A percentile compares a stretch with the other conserved stretches of the same genome.
Conservation (phyloP, 2,113 vertebrate genomes). For the Glaucomys volans region DNA sequence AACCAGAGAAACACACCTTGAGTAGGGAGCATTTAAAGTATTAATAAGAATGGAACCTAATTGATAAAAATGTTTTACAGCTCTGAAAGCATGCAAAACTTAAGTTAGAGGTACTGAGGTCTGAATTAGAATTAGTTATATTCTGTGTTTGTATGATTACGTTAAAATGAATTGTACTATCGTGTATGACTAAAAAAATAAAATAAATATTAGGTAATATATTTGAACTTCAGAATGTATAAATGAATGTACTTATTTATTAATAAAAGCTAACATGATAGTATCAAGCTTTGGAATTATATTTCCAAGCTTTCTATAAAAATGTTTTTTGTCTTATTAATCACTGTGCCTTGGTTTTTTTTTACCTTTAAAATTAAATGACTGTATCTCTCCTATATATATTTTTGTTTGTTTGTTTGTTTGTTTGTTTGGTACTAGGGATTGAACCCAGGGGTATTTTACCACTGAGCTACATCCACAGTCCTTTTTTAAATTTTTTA, state of each 20-base stretch:
- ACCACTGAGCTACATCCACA: too few species aligned
- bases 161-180: too few species aligned
- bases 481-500: too few species aligned
- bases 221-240: not conserved
- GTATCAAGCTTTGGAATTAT: not conserved
- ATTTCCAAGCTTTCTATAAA: conserved; percentile 22
- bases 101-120: not conserved
- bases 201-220: conserved; percentile 31
- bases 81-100: not conserved
- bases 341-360: not conserved
- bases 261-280: not conserved
- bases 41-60: not conserved
- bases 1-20: not conserved
- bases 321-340: not conserved
- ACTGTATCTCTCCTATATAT: not conserved
- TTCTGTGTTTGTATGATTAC: too few species aligned
- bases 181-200: too few species aligned
- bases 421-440: too few species aligned
- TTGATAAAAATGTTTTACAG: not conserved
- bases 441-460: too few species aligned
- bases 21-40: conserved; percentile 30
- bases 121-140: too few species aligned
- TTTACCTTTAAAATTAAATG: conserved; percentile 33
- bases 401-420: not conserved
- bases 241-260: not conserved